These are phyloP conservation scores for Drosophila neonasuta DNA, from an alignment of 2,888 invertebrate species.

Conservation along the genomic window DNA sequence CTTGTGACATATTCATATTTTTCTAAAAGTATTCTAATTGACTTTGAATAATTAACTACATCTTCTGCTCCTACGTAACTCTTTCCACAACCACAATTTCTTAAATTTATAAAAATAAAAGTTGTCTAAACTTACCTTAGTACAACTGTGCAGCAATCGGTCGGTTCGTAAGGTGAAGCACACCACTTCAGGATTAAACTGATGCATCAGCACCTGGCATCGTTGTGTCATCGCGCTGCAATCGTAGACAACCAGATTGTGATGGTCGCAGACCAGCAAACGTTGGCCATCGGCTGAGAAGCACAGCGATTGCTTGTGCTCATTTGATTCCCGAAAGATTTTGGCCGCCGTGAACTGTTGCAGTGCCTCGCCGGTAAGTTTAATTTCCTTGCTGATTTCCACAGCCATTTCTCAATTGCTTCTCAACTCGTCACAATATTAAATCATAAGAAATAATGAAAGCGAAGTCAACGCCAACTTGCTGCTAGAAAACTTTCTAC, in stretches of 20 bases:
- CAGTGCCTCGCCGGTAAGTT: slow-evolving; percentile 34
- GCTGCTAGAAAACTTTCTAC: neutral
- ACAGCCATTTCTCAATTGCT: slow-evolving; percentile 1
- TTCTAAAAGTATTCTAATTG: too few relatives aligned
- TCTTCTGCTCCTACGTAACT: too few relatives aligned
- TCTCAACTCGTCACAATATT: neutral
- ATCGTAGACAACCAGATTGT: slow-evolving; percentile 37
- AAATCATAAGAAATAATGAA: slow-evolving; percentile 15
- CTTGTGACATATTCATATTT: too few relatives aligned
- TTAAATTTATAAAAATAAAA: neutral
- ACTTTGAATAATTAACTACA: too few relatives aligned
- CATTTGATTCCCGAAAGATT: slow-evolving; percentile 22
- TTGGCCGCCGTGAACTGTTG: slow-evolving; percentile 42
- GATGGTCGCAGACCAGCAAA: slow-evolving; percentile 43
- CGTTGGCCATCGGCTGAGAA: slow-evolving; percentile 44
- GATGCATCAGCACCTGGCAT: slow-evolving; percentile 32
- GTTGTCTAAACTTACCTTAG: slow-evolving; percentile 38
- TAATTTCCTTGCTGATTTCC: slow-evolving; percentile 10
- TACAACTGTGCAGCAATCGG: slow-evolving; percentile 41
- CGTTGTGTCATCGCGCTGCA: slow-evolving; percentile 17
- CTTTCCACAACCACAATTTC: too few relatives aligned
- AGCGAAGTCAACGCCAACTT: slow-evolving; percentile 15
- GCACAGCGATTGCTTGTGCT: slow-evolving; percentile 31
- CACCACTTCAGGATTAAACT: slow-evolving; percentile 44
- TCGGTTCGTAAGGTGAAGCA: slow-evolving; percentile 38